Percentiles rank a stretch among this genome's conserved stretches.
Evolutionary conservation across 2,888 invertebrate species (phyloP).

Genomic region (Xestia ashworthii): DNA sequence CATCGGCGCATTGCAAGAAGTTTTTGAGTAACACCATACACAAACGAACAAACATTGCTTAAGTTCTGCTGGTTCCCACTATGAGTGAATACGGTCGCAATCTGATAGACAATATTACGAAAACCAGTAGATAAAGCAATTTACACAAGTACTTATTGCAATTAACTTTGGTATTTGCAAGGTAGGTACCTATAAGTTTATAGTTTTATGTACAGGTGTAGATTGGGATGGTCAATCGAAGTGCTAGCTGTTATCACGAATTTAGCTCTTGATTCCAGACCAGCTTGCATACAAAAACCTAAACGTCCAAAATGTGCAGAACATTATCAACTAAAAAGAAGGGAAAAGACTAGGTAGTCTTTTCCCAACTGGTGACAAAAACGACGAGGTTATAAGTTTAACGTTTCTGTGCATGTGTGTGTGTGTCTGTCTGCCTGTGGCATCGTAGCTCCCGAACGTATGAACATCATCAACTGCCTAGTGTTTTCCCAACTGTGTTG

Average conservation of each 20-base stretch:
- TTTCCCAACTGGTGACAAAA: no score
- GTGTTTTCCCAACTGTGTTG: neutral
- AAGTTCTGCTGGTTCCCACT: conserved; percentile 52
- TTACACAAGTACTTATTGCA: conserved; percentile 17
- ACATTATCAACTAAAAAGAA: neutral
- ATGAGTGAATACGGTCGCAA: conserved; percentile 48
- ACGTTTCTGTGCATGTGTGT: no score
- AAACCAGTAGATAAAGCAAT: conserved; percentile 39
- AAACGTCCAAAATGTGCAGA: neutral
- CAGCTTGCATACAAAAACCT: neutral
- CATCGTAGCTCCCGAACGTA: no score
- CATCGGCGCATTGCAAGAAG: conserved; percentile 46
- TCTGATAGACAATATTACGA: conserved; percentile 51
- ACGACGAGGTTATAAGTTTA: no score
- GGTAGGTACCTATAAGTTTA: neutral
- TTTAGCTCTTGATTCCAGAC: neutral
- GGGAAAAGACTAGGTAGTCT: no score
- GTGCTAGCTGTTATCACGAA: neutral
- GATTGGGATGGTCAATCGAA: neutral
- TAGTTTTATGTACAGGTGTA: neutral
- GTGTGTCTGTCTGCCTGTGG: no score
- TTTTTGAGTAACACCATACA: conserved; percentile 60
- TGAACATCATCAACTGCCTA: neutral
- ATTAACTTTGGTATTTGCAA: conserved; percentile 5
- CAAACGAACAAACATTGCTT: conserved; percentile 57